Evolutionary conservation across 2,797 vertebrate species (phyloP).

Genomic region (Euphonia xanthogaster): DNA sequence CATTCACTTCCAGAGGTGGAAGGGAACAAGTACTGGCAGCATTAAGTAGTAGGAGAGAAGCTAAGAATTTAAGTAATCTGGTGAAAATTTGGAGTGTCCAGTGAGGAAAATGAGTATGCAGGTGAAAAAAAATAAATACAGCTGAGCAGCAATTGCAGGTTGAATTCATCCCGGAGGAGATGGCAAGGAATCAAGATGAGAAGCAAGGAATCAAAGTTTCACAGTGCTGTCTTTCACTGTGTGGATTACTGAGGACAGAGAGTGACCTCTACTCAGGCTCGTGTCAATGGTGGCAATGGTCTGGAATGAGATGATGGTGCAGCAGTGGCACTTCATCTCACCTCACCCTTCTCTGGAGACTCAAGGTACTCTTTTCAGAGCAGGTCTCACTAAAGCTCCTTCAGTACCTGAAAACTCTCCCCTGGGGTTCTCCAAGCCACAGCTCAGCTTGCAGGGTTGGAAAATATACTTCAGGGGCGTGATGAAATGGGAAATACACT

Average conservation of each 20-base stretch:
- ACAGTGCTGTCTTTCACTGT: not conserved
- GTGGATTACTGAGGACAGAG: not conserved
- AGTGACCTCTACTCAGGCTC: not conserved
- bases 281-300: not conserved
- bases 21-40: not conserved
- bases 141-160: not conserved
- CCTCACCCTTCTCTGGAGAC: not conserved
- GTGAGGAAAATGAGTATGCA: accelerated
- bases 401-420: not conserved
- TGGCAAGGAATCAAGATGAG: not conserved
- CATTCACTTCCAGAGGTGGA: not conserved
- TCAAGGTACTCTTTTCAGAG: not conserved
- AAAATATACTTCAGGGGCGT: not conserved
- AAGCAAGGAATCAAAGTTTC: not conserved
- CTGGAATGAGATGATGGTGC: not conserved
- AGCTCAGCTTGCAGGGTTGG: not conserved
- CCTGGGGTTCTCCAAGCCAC: not conserved
- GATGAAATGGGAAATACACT: slow-evolving; percentile 10
- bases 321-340: not conserved
- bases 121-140: not conserved
- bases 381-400: not conserved
- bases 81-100: not conserved
- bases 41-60: not conserved
- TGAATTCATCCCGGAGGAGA: not conserved
- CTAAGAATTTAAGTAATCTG: not conserved